phyloP scores from a whole-genome alignment of 1,140 invertebrate species.

The Temnothorax curvispinosus region DNA sequence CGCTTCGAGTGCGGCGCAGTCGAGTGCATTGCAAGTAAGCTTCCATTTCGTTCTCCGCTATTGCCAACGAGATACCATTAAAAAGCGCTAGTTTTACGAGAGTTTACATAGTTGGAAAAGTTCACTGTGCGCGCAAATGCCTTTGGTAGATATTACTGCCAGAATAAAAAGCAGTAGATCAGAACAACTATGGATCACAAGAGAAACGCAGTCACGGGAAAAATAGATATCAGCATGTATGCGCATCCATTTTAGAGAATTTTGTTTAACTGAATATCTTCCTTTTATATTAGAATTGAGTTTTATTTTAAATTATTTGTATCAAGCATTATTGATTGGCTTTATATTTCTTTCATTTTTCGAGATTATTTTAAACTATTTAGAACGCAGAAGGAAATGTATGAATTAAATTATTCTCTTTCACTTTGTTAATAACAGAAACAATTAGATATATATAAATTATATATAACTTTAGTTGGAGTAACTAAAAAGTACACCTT shows the following conservation, averaged over 20 bases:
- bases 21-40: conserved; percentile 16
- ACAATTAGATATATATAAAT: not conserved
- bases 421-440: not conserved
- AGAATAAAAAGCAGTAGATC: not conserved
- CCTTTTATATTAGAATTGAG: not conserved
- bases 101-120: conserved; percentile 34
- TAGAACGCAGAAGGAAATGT: not conserved
- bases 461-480: no score
- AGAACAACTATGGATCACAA: not conserved
- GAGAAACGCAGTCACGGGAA: not conserved
- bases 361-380: not conserved
- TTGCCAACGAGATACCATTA: conserved; percentile 23
- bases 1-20: conserved; percentile 14
- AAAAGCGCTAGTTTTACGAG: conserved; percentile 25
- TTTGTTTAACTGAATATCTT: not conserved
- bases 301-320: not conserved
- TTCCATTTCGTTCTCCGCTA: not conserved
- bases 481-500: no score
- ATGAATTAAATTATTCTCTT: not conserved
- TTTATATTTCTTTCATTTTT: not conserved
- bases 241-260: not conserved
- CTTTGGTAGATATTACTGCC: not conserved
- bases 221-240: not conserved
- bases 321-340: not conserved
- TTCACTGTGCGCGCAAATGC: not conserved